These are phyloP conservation scores for Leptopilina clavipes DNA, from an alignment of 1,140 invertebrate species.

Conservation along the genomic window DNA sequence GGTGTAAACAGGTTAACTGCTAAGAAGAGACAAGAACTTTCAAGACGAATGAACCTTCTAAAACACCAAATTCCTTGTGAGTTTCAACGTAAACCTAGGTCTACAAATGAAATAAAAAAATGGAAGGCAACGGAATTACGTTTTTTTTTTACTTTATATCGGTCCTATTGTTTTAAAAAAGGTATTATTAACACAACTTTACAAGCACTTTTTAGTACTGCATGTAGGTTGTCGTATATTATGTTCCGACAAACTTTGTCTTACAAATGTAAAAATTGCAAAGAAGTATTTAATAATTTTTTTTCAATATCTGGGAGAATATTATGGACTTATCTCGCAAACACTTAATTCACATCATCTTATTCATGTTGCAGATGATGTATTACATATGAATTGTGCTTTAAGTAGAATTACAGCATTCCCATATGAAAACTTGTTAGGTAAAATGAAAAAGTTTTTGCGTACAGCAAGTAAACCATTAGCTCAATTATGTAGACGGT, in stretches of 20 bases:
- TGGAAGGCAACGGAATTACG: constrained; percentile 49
- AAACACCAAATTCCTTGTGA: constrained; percentile 46
- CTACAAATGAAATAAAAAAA: constrained; percentile 39
- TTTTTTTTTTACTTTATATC: constrained; percentile 48
- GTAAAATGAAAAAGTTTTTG: no score
- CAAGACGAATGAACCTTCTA: constrained; percentile 28
- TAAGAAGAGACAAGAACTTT: background rate
- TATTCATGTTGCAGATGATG: no score
- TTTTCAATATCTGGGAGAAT: no score
- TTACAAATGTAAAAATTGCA: background rate
- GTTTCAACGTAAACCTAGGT: constrained; percentile 52
- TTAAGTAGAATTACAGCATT: no score
- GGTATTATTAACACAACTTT: constrained; percentile 41
- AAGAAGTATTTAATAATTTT: no score
- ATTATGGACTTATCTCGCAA: no score
- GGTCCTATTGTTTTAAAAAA: constrained; percentile 50
- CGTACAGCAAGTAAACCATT: constrained; percentile 38
- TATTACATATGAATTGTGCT: no score
- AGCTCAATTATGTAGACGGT: constrained; percentile 36
- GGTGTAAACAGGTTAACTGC: constrained; percentile 21
- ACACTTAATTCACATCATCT: no score
- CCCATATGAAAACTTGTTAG: no score
- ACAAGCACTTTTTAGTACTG: constrained; percentile 50
- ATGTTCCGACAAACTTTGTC: constrained; percentile 39
- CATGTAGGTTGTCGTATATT: constrained; percentile 47